A percentile compares a stretch with the other conserved stretches of the same genome.
phyloP scores from a whole-genome alignment of 1,140 invertebrate species.

The Trichonephila clavata region DNA sequence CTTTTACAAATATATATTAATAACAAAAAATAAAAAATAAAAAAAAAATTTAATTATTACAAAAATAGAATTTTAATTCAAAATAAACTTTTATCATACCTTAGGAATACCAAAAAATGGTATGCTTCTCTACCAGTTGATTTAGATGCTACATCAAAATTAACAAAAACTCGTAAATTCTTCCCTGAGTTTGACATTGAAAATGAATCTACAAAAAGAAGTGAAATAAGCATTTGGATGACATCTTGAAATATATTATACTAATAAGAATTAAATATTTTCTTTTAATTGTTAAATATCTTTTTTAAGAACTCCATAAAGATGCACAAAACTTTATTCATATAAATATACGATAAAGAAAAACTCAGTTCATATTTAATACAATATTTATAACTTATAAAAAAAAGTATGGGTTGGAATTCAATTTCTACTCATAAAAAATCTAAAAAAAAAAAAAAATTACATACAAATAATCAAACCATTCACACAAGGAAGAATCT shows the following conservation, averaged over 20 bases:
- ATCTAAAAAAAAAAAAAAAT: too few species aligned
- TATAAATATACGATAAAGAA: too few species aligned
- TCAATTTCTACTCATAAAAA: too few species aligned
- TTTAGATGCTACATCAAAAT: constrained; percentile 9
- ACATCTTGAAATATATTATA: background rate
- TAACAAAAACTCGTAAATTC: constrained; percentile 11
- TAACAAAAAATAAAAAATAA: background rate
- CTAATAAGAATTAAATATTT: background rate
- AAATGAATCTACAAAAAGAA: background rate
- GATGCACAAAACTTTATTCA: too few species aligned
- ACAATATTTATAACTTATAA: too few species aligned
- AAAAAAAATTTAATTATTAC: too few species aligned
- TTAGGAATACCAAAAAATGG: constrained; percentile 56
- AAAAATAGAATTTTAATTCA: background rate
- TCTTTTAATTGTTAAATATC: background rate
- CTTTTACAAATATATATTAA: background rate
- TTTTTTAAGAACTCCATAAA: too few species aligned
- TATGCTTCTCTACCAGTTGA: background rate
- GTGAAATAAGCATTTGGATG: too few species aligned
- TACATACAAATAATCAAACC: too few species aligned
- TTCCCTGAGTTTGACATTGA: constrained; percentile 38
- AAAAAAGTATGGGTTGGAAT: too few species aligned
- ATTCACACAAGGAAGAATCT: too few species aligned
- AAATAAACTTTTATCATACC: background rate
- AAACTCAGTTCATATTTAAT: too few species aligned